Percentiles rank a stretch among this genome's conserved stretches.
These are phyloP conservation scores for Centruroides sculpturatus DNA, from an alignment of 1,140 invertebrate genomes.

Conservation along the genomic window DNA sequence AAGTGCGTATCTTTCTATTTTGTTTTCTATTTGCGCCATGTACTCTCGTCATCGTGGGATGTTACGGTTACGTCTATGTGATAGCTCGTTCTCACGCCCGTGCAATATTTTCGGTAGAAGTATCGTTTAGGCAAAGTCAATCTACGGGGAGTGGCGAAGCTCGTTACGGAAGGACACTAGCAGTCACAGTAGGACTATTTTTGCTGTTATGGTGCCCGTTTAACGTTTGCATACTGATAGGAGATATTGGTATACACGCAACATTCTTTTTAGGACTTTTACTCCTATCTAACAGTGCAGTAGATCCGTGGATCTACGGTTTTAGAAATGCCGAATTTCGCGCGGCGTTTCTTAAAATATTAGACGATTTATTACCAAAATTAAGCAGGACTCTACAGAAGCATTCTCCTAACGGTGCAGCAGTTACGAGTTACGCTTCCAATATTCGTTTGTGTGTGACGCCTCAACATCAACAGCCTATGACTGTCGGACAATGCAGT, in stretches of 20 bases:
- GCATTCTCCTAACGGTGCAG: conserved; percentile 9
- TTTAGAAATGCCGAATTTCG: conserved; percentile 49
- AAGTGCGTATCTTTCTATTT: conserved; percentile 13
- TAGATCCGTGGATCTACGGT: conserved; percentile 52
- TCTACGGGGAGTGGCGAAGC: conserved; percentile 25
- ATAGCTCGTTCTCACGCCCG: conserved; percentile 46
- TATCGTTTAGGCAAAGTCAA: conserved; percentile 35
- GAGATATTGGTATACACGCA: conserved; percentile 37
- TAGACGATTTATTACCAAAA: conserved; percentile 29
- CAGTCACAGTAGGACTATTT: conserved; percentile 45
- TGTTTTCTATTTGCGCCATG: conserved; percentile 36
- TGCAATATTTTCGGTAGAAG: conserved; percentile 47
- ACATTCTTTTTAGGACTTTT: conserved; percentile 40
- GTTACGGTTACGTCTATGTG: conserved; percentile 48
- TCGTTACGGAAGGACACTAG: conserved; percentile 44
- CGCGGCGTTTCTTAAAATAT: conserved; percentile 39
- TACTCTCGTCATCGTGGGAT: conserved; percentile 38
- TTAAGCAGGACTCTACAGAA: conserved; percentile 18
- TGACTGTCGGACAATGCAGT: conserved; percentile 1
- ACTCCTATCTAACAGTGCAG: conserved; percentile 41
- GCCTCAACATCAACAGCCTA: conserved; percentile 1
- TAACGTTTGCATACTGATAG: conserved; percentile 38
- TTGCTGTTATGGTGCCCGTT: conserved; percentile 46
- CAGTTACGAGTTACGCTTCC: conserved; percentile 25
- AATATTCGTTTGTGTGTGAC: conserved; percentile 23